Evolutionary conservation across 64 coral and sea anemone genomes (phyloP).

Genomic region (Montipora foliosa): DNA sequence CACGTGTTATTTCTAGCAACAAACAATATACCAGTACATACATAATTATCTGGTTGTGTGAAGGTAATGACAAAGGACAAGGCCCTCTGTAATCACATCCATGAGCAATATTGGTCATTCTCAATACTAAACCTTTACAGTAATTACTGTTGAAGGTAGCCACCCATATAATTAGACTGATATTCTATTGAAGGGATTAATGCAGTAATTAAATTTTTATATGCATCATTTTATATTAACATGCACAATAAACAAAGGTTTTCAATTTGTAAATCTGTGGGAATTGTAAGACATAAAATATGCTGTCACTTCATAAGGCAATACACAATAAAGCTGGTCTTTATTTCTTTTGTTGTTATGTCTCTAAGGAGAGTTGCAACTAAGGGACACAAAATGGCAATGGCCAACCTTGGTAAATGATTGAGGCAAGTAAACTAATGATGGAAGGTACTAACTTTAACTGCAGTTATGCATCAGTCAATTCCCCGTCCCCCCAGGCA

Average conservation of each 20-base stretch:
- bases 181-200: not conserved
- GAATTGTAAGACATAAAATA: not conserved
- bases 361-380: too few species aligned
- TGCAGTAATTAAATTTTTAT: not conserved
- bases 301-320: not conserved
- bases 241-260: not conserved
- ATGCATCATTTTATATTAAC: not conserved
- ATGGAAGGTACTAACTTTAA: too few species aligned
- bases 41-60: too few species aligned
- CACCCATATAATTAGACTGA: not conserved
- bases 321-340: conserved; percentile 48
- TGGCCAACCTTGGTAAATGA: too few species aligned
- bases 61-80: not conserved
- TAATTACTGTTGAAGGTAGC: not conserved
- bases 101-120: not conserved
- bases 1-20: too few species aligned
- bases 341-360: not conserved
- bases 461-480: too few species aligned
- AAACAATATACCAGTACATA: too few species aligned
- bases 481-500: too few species aligned
- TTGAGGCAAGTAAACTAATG: too few species aligned
- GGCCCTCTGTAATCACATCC: not conserved
- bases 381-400: too few species aligned
- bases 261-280: conserved; percentile 5
- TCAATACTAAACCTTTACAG: not conserved